Conservation (phyloP, 2,797 vertebrate species). For the Schizopygopsis pylzovi region DNA sequence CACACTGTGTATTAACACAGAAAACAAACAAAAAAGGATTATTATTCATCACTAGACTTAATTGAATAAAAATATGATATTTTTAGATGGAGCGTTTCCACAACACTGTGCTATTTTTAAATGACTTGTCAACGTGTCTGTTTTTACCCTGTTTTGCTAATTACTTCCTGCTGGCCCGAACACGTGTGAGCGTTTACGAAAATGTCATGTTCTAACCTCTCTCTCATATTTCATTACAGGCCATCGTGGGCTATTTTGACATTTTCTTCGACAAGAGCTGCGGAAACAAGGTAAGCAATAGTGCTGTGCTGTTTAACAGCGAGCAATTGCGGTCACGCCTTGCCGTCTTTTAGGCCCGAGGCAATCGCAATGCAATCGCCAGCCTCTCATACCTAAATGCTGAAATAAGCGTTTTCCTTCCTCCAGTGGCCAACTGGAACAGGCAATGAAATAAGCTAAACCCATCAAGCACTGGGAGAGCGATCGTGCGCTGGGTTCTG, state of each 20-base stretch:
- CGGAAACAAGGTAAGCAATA: constrained; percentile 84
- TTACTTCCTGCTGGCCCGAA: constrained; percentile 61
- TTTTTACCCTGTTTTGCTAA: constrained; percentile 38
- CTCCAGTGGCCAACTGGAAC: constrained; percentile 70
- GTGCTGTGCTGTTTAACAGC: constrained; percentile 68
- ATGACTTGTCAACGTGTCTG: not conserved
- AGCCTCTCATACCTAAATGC: constrained; percentile 70
- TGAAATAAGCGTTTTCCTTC: constrained; percentile 77
- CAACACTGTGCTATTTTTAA: not conserved
- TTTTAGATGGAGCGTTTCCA: not conserved
- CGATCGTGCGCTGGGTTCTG: constrained; percentile 49
- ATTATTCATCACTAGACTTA: not conserved
- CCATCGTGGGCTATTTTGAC: constrained; percentile 95
- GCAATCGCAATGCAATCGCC: constrained; percentile 73
- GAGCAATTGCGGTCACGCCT: constrained; percentile 77
- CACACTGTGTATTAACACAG: not conserved
- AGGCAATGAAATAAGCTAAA: constrained; percentile 57
- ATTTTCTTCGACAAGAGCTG: constrained; percentile 93
- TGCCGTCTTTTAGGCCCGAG: constrained; percentile 69
- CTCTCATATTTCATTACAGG: constrained; percentile 74
- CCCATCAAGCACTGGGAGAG: constrained; percentile 2
- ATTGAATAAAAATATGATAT: not conserved
- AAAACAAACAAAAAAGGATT: not conserved
- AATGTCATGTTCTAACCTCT: constrained; percentile 67
- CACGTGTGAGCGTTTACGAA: constrained; percentile 71